These are phyloP conservation scores for Uria lomvia DNA, from an alignment of 2,113 vertebrate species.

Conservation along the genomic window DNA sequence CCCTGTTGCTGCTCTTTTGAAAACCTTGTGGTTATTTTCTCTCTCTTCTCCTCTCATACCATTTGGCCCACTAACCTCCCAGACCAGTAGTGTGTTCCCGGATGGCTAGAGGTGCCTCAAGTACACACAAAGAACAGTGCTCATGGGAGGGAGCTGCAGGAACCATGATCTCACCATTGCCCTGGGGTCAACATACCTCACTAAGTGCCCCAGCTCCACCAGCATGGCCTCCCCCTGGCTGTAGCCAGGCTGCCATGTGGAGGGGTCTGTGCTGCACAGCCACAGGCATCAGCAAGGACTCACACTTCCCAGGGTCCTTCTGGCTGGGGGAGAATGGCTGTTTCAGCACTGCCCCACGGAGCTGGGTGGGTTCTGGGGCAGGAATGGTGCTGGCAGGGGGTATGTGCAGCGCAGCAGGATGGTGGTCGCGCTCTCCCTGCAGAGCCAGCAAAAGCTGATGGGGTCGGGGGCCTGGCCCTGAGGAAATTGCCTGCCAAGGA, in stretches of 20 bases:
- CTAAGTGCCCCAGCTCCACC: not conserved
- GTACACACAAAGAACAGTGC: not conserved
- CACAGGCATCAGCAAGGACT: not conserved
- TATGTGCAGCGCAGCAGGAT: not conserved
- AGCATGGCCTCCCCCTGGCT: not conserved
- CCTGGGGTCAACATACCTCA: not conserved
- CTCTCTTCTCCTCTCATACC: not conserved
- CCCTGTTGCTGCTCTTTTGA: not conserved
- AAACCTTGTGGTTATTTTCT: not conserved
- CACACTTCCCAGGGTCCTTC: fast-evolving
- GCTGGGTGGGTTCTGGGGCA: not conserved
- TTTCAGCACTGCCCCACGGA: fast-evolving
- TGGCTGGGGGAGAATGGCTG: fast-evolving
- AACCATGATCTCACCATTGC: not conserved
- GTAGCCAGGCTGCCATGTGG: not conserved
- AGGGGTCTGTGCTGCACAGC: not conserved
- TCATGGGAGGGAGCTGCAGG: not conserved
- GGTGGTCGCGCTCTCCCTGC: not conserved
- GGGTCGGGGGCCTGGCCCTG: not conserved
- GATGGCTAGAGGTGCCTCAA: not conserved
- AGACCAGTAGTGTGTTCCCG: not conserved
- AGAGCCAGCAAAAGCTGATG: not conserved
- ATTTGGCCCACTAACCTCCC: not conserved
- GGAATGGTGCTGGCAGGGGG: not conserved
- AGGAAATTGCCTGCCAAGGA: conserved; percentile 13